Conservation (phyloP, 2,888 invertebrate species). For the Plusia festucae region DNA sequence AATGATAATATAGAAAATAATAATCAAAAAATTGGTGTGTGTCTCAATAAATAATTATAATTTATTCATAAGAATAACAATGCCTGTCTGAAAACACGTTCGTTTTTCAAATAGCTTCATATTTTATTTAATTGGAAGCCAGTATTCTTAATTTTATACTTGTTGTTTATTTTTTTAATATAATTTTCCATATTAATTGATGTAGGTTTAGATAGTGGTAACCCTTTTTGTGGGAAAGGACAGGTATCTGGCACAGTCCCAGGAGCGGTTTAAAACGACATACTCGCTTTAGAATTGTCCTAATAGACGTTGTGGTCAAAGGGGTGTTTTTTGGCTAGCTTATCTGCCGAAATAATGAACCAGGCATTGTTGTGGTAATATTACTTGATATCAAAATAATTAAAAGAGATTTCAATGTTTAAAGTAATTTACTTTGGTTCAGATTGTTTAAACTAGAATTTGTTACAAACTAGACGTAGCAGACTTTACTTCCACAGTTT, state of each 20-base stretch:
- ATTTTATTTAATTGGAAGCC: too few relatives aligned
- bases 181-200: background rate
- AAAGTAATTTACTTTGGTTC: background rate
- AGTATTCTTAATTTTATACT: too few relatives aligned
- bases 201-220: background rate
- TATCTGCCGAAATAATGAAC: background rate
- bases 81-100: too few relatives aligned
- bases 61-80: background rate
- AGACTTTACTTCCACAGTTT: background rate
- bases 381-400: background rate
- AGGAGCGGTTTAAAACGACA: conserved; percentile 4
- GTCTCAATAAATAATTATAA: background rate
- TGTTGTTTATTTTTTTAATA: background rate
- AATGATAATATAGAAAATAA: background rate
- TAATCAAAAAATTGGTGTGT: too few relatives aligned
- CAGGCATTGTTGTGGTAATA: background rate
- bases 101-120: too few relatives aligned
- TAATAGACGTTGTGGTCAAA: conserved; percentile 4
- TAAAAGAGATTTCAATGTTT: background rate
- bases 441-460: background rate
- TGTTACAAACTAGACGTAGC: background rate
- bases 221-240: conserved; percentile 1
- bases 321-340: conserved; percentile 1
- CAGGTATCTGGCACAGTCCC: conserved; percentile 4
- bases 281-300: conserved; percentile 1